Percentiles rank a stretch among this genome's conserved stretches.
Evolutionary conservation across 2,113 vertebrate genomes (phyloP).

Genomic region (Isurus oxyrinchus): DNA sequence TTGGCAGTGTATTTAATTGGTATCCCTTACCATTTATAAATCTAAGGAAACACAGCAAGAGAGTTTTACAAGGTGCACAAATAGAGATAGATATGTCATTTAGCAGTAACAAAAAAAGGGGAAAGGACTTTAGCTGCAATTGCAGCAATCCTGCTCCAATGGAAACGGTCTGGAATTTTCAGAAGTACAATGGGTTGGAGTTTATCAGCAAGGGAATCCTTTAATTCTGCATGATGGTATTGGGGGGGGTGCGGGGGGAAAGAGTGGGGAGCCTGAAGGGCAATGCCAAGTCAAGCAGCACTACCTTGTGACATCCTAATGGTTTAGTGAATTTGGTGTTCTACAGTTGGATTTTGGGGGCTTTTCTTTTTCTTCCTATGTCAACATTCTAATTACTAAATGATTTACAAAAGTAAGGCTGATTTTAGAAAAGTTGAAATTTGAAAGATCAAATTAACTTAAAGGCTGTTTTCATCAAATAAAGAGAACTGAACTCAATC

Average conservation of each 20-base stretch:
- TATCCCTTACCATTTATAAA: not conserved
- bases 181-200: not conserved
- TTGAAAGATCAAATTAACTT: not conserved
- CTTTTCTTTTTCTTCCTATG: not conserved
- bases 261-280: not conserved
- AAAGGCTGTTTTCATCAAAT: not conserved
- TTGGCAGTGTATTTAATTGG: not conserved
- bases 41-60: not conserved
- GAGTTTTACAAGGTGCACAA: not conserved
- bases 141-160: not conserved
- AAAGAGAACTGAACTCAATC: not conserved
- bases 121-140: not conserved
- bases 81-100: not conserved
- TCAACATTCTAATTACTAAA: not conserved
- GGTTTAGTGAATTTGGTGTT: not conserved
- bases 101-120: not conserved
- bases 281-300: not conserved
- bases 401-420: not conserved
- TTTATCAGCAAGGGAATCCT: not conserved
- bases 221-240: not conserved
- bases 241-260: not conserved
- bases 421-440: not conserved
- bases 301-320: not conserved
- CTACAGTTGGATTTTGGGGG: not conserved
- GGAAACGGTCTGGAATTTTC: not conserved